These are phyloP conservation scores for Lepisosteus oculatus DNA, from an alignment of 2,113 vertebrate genomes.

Conservation along the genomic window DNA sequence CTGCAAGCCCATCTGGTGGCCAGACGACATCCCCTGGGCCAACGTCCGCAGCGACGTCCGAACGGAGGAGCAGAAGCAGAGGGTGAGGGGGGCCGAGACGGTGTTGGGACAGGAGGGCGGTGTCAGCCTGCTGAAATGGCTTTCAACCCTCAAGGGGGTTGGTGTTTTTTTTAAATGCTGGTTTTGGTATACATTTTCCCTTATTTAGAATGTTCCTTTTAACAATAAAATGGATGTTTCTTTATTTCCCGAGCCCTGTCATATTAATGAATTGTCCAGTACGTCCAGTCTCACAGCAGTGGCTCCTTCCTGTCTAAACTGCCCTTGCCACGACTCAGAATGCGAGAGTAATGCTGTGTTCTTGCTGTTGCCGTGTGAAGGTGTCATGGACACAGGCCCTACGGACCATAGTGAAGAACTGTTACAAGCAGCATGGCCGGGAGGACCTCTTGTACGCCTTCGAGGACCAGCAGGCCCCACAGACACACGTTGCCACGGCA, in stretches of 20 bases:
- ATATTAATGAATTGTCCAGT: not conserved
- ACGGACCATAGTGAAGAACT: constrained; percentile 96
- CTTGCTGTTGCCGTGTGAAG: constrained; percentile 47
- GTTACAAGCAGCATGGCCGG: constrained; percentile 95
- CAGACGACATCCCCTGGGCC: constrained; percentile 96
- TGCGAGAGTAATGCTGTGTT: not conserved
- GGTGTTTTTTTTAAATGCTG: no score
- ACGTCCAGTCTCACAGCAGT: no score
- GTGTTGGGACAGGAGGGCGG: not conserved
- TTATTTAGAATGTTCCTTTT: not conserved
- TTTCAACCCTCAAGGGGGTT: no score
- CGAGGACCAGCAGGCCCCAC: constrained; percentile 85
- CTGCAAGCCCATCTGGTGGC: constrained; percentile 98
- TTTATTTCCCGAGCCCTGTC: not conserved
- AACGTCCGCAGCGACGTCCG: constrained; percentile 96
- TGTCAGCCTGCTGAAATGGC: not conserved
- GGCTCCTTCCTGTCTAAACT: no score
- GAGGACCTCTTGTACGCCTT: constrained; percentile 96
- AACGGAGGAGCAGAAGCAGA: constrained; percentile 94
- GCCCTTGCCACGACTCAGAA: no score
- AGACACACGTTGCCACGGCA: constrained; percentile 68
- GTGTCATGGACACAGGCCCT: constrained; percentile 97
- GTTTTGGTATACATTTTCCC: no score
- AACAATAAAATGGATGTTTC: not conserved
- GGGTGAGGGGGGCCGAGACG: constrained; percentile 59